phyloP scores from a whole-genome alignment of 2,113 vertebrate genomes.

The Entomyzon cyanotis region DNA sequence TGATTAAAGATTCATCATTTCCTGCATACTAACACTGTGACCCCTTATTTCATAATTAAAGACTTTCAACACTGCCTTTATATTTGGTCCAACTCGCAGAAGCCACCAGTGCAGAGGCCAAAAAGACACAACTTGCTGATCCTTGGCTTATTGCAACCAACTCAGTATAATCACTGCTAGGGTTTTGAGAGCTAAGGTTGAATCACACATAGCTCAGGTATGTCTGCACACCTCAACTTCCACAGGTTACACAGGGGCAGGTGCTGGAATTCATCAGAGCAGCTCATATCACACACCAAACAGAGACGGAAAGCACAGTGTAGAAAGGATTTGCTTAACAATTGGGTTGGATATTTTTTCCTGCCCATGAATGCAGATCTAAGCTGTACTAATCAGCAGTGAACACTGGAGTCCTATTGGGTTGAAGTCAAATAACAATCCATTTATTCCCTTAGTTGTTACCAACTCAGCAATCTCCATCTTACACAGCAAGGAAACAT shows the following conservation, averaged over 20 bases:
- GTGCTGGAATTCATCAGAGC: not conserved
- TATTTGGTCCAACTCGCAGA: not conserved
- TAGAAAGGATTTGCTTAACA: conserved; percentile 25
- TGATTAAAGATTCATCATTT: conserved; percentile 32
- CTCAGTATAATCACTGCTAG: not conserved
- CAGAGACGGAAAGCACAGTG: not conserved
- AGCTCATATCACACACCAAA: not conserved
- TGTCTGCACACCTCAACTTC: not conserved
- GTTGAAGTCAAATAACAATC: conserved; percentile 37
- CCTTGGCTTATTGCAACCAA: not conserved
- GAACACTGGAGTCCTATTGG: conserved; percentile 22
- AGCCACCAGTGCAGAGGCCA: not conserved
- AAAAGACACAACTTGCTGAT: not conserved
- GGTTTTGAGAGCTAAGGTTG: not conserved
- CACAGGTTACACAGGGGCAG: not conserved
- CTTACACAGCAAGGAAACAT: not conserved
- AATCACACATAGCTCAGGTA: not conserved
- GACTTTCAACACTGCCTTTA: not conserved
- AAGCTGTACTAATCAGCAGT: conserved; percentile 22
- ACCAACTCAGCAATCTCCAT: conserved; percentile 51
- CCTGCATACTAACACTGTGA: not conserved
- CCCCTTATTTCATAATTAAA: conserved; percentile 13
- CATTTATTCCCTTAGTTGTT: conserved; percentile 14
- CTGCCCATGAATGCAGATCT: conserved; percentile 18
- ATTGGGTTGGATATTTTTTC: not conserved